These are phyloP conservation scores for Podilymbus podiceps DNA, from an alignment of 2,113 vertebrate genomes.

Conservation along the genomic window DNA sequence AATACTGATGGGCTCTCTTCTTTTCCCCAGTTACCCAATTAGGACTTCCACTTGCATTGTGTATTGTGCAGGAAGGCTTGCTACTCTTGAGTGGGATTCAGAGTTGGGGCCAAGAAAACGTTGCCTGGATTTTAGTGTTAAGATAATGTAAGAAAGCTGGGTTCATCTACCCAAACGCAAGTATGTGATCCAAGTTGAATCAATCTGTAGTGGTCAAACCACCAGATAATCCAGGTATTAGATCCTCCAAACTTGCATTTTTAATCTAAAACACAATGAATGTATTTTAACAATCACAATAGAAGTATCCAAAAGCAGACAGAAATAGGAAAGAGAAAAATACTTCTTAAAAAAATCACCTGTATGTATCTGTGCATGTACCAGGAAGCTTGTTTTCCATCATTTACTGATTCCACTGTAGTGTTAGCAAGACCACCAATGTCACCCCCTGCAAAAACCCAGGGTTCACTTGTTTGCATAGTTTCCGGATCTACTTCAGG, in stretches of 20 bases:
- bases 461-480: slow-evolving; percentile 91
- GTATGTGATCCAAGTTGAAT: not conserved
- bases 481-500: slow-evolving; percentile 88
- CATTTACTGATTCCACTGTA: slow-evolving; percentile 91
- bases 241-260: not conserved
- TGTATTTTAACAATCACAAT: not conserved
- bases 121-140: not conserved
- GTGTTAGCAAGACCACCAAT: slow-evolving; percentile 88
- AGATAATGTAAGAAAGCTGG: not conserved
- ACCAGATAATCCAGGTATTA: not conserved
- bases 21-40: not conserved
- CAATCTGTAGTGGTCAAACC: not conserved
- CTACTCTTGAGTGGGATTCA: not conserved
- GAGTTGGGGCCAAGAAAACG: not conserved
- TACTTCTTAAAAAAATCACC: slow-evolving; percentile 59
- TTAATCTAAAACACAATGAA: not conserved
- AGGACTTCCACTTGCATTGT: not conserved
- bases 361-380: slow-evolving; percentile 89
- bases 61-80: not conserved
- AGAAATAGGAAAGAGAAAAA: not conserved
- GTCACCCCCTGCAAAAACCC: slow-evolving; percentile 94
- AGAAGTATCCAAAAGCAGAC: not conserved
- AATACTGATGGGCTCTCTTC: not conserved
- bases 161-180: not conserved
- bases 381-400: slow-evolving; percentile 95